These are phyloP conservation scores for Orussus abietinus DNA, from an alignment of 1,140 invertebrate genomes.

Conservation along the genomic window DNA sequence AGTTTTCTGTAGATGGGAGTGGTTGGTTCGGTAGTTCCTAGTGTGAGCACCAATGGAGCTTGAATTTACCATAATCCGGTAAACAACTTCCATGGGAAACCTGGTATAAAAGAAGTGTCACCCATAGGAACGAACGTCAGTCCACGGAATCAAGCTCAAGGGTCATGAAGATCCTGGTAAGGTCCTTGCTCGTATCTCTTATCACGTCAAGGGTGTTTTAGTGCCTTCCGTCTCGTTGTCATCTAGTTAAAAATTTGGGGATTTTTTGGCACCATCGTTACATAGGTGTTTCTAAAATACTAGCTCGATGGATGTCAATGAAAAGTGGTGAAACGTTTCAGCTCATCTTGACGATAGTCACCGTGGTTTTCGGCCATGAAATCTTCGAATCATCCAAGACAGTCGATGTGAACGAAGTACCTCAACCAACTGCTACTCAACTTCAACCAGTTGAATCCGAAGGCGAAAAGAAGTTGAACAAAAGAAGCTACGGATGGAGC, in stretches of 20 bases:
- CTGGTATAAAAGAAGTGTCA: constrained; percentile 37
- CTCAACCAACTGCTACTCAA: constrained; percentile 2
- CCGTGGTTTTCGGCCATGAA: constrained; percentile 18
- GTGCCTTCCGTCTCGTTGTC: too few species aligned
- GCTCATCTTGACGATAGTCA: constrained; percentile 25
- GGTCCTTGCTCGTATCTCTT: constrained; percentile 1
- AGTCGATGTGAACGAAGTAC: constrained; percentile 15
- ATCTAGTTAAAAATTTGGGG: too few species aligned
- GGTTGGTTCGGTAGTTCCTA: constrained; percentile 18
- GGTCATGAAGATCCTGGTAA: constrained; percentile 40
- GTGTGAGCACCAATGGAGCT: constrained; percentile 19
- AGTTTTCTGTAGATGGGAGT: constrained; percentile 24
- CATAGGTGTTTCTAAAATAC: too few species aligned
- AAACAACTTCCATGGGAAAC: constrained; percentile 21
- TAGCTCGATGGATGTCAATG: too few species aligned
- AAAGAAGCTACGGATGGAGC: constrained; percentile 29
- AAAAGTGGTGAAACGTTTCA: too few species aligned
- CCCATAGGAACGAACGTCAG: constrained; percentile 19
- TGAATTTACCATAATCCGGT: constrained; percentile 22
- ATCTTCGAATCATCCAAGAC: constrained; percentile 13
- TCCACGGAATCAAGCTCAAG: constrained; percentile 19
- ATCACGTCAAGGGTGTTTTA: too few species aligned
- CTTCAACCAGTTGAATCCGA: constrained; percentile 10
- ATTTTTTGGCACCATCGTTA: too few species aligned
- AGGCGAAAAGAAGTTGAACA: constrained; percentile 28